Percentiles rank a stretch among this genome's conserved stretches.
Conservation (phyloP, 2,797 vertebrate species). For the Tenualosa thibaudeaui region DNA sequence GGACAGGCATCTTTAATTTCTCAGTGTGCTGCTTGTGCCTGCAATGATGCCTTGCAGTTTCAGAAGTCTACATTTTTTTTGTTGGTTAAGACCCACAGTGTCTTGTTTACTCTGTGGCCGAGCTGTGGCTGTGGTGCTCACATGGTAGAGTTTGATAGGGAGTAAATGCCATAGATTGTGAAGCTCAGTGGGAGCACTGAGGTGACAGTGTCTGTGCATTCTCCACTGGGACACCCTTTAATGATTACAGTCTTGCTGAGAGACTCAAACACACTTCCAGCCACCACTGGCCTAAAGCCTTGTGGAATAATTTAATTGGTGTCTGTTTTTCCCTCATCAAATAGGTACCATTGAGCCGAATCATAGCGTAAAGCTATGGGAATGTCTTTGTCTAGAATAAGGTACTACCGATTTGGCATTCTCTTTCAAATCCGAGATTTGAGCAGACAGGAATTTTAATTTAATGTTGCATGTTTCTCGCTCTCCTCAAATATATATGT, state of each 20-base stretch:
- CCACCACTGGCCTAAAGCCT: constrained; percentile 70
- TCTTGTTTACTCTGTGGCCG: neutral
- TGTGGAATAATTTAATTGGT: constrained; percentile 76
- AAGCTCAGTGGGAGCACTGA: constrained; percentile 52
- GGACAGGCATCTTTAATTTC: neutral
- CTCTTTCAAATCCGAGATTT: constrained; percentile 63
- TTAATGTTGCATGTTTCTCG: constrained; percentile 52
- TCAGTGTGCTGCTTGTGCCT: neutral
- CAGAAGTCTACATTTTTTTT: neutral
- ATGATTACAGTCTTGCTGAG: constrained; percentile 52
- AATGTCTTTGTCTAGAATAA: constrained; percentile 62
- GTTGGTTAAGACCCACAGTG: neutral
- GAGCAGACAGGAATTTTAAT: constrained; percentile 60
- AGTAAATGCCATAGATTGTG: constrained; percentile 55
- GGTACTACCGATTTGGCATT: constrained; percentile 53
- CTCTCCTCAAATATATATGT: constrained; percentile 63
- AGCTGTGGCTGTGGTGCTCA: neutral
- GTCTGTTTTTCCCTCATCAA: constrained; percentile 68
- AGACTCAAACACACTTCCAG: constrained; percentile 55
- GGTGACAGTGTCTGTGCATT: constrained; percentile 53
- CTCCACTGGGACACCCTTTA: constrained; percentile 50
- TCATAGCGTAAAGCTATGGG: constrained; percentile 54
- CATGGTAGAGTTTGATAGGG: constrained; percentile 35
- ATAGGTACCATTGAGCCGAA: constrained; percentile 63
- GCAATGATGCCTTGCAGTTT: neutral